These are phyloP conservation scores for Terrapene triunguis DNA, from an alignment of 2,113 vertebrate species.

Conservation along the genomic window DNA sequence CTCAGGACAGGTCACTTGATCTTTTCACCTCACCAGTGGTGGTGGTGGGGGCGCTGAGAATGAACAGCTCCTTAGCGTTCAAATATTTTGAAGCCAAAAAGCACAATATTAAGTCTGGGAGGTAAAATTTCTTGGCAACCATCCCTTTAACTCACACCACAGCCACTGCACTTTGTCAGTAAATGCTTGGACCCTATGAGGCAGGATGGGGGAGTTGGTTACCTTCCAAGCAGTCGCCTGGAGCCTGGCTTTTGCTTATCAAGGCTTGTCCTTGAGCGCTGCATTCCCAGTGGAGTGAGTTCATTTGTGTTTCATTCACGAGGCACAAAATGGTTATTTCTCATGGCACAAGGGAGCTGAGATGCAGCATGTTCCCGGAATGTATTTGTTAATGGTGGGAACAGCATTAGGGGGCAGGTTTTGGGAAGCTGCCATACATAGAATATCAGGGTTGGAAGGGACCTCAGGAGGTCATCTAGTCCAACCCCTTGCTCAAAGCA, in stretches of 20 bases:
- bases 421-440: not conserved
- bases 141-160: not conserved
- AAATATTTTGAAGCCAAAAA: not conserved
- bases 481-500: too few relatives aligned
- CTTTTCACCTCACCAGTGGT: not conserved
- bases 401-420: not conserved
- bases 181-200: not conserved
- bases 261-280: constrained; percentile 3
- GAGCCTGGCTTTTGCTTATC: not conserved
- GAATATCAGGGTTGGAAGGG: too few relatives aligned
- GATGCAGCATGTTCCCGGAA: not conserved
- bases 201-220: not conserved
- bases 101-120: not conserved
- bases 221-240: not conserved
- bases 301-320: not conserved
- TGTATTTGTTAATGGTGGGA: not conserved
- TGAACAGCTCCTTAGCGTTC: not conserved
- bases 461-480: too few relatives aligned
- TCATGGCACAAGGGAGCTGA: not conserved
- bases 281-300: constrained; percentile 1
- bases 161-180: not conserved
- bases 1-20: not conserved
- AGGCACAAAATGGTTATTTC: not conserved
- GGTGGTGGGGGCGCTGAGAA: not conserved
- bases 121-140: not conserved